phyloP scores from a whole-genome alignment of 2,113 vertebrate genomes.

The Indri indri region DNA sequence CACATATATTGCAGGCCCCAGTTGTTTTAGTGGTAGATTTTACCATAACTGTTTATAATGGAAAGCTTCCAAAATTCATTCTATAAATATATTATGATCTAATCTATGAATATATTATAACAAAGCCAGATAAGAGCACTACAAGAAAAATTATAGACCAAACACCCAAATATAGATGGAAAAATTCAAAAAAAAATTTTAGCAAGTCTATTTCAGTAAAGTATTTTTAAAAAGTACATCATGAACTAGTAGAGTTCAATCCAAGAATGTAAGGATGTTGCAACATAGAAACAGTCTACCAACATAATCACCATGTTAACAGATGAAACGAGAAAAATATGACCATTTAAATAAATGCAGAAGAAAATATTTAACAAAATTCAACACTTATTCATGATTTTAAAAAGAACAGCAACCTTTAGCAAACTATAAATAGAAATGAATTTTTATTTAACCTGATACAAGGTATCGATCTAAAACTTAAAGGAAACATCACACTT shows the following conservation, averaged over 20 bases:
- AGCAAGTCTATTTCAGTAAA: not conserved
- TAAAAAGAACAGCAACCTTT: not conserved
- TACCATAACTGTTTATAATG: not conserved
- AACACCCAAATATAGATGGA: not conserved
- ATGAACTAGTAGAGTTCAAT: not conserved
- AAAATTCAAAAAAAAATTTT: conserved; percentile 19
- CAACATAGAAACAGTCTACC: not conserved
- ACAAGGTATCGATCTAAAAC: not conserved
- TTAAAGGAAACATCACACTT: not conserved
- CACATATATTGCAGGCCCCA: not conserved
- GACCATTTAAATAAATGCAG: not conserved
- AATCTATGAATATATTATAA: not conserved
- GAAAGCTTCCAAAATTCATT: not conserved
- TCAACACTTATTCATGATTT: not conserved
- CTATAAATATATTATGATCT: not conserved
- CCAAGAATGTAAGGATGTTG: not conserved
- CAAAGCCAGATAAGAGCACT: not conserved
- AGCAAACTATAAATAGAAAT: not conserved
- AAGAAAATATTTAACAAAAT: not conserved
- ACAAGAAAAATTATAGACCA: not conserved
- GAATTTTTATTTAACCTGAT: not conserved
- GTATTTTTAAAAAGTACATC: not conserved
- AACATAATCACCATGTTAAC: not conserved
- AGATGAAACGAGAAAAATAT: not conserved
- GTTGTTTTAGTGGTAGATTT: not conserved